phyloP scores from a whole-genome alignment of 2,113 vertebrate genomes.

The Channa argus region DNA sequence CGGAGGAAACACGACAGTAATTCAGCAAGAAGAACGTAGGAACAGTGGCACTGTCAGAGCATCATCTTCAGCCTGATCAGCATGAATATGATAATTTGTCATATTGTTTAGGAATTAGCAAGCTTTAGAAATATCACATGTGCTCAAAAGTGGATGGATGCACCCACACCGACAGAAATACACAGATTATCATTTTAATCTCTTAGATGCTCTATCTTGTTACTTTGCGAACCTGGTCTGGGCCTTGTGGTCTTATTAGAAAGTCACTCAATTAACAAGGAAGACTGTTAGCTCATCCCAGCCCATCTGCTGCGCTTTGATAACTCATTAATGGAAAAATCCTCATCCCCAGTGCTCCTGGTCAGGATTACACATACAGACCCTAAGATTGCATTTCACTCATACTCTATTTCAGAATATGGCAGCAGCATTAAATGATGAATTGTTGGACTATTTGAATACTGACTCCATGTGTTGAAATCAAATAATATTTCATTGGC shows the following conservation, averaged over 20 bases:
- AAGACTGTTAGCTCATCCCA: slow-evolving; percentile 75
- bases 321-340: slow-evolving; percentile 82
- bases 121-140: slow-evolving; percentile 49
- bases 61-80: slow-evolving; percentile 32
- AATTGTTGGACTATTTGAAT: slow-evolving; percentile 66
- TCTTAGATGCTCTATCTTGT: slow-evolving; percentile 55
- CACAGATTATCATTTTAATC: slow-evolving; percentile 48
- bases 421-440: slow-evolving; percentile 73
- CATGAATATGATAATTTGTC: slow-evolving; percentile 36
- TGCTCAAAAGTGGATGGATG: slow-evolving; percentile 39
- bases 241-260: slow-evolving; percentile 76
- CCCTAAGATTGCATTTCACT: slow-evolving; percentile 72
- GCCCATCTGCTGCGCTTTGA: slow-evolving; percentile 83
- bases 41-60: neutral
- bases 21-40: slow-evolving; percentile 27
- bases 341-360: slow-evolving; percentile 73
- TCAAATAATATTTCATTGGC: slow-evolving; percentile 70
- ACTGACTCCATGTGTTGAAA: slow-evolving; percentile 63
- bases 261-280: slow-evolving; percentile 80
- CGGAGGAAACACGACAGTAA: slow-evolving; percentile 18
- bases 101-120: slow-evolving; percentile 58
- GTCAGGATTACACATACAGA: slow-evolving; percentile 79
- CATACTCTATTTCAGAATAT: slow-evolving; percentile 69
- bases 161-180: neutral
- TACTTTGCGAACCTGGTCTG: slow-evolving; percentile 59